Evolutionary conservation across 2,888 invertebrate species (phyloP).

Genomic region (Ophraella communa): DNA sequence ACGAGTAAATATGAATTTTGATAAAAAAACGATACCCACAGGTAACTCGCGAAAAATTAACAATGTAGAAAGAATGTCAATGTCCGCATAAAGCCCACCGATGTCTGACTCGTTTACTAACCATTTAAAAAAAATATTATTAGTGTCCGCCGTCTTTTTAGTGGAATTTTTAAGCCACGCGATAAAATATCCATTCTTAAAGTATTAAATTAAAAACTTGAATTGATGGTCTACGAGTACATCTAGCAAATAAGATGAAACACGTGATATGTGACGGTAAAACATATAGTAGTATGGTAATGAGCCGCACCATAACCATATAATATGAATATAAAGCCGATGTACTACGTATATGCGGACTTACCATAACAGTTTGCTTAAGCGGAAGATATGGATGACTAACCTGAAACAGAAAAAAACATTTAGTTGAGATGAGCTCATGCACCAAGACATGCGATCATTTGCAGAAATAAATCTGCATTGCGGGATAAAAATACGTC

Average conservation of each 20-base stretch:
- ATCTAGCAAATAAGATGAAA: background rate
- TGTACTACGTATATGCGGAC: background rate
- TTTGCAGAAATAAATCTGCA: background rate
- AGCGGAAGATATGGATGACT: conserved; percentile 3
- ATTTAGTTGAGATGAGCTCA: background rate
- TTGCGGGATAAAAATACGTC: background rate
- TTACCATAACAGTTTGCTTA: conserved; percentile 6
- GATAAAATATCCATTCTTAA: background rate
- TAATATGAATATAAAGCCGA: background rate
- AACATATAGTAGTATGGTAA: conserved; percentile 10
- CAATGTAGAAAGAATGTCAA: background rate
- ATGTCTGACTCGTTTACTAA: background rate
- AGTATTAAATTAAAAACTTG: background rate
- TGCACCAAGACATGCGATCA: background rate
- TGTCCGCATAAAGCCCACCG: background rate
- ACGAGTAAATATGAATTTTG: too few relatives aligned
- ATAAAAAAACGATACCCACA: too few relatives aligned
- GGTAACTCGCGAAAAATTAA: background rate
- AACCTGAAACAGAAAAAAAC: conserved; percentile 13
- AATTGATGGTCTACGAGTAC: background rate
- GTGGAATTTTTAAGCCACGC: background rate
- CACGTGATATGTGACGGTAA: background rate
- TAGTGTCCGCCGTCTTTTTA: background rate
- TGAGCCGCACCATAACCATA: conserved; percentile 7
- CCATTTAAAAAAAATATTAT: background rate